Percentiles rank a stretch among this genome's conserved stretches.
These are phyloP conservation scores for Epistrophella euchroma DNA, from an alignment of 2,888 invertebrate genomes.

Conservation along the genomic window DNA sequence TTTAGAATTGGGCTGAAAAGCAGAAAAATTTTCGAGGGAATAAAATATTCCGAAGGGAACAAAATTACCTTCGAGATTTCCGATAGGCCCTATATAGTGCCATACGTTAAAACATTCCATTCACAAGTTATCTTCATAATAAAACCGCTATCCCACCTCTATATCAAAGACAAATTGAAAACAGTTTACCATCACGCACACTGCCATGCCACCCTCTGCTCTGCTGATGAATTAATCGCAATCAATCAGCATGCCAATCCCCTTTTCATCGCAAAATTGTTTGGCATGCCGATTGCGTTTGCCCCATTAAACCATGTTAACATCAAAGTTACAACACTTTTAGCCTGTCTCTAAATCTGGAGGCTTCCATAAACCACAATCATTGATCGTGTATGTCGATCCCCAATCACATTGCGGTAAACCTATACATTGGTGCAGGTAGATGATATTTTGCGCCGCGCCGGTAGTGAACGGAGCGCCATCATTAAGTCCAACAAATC, in stretches of 20 bases:
- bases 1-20: too few relatives aligned
- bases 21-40: too few relatives aligned
- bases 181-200: neutral
- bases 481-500: conserved; percentile 43
- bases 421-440: conserved; percentile 18
- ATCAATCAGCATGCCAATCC: conserved; percentile 51
- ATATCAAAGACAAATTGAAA: neutral
- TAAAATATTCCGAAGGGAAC: too few relatives aligned
- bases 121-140: neutral
- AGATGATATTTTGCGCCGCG: too few relatives aligned
- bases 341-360: conserved; percentile 35
- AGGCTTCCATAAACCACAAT: conserved; percentile 57
- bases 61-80: too few relatives aligned
- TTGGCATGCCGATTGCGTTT: conserved; percentile 47
- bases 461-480: conserved; percentile 15
- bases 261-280: conserved; percentile 44
- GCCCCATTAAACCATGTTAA: conserved; percentile 66
- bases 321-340: conserved; percentile 56
- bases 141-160: neutral
- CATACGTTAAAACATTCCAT: neutral
- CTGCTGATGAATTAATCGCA: neutral
- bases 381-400: conserved; percentile 42
- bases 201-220: neutral
- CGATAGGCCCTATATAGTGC: too few relatives aligned
- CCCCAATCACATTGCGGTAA: conserved; percentile 39